These are phyloP conservation scores for Gymnarchus niloticus DNA, from an alignment of 2,113 vertebrate genomes.

Conservation along the genomic window DNA sequence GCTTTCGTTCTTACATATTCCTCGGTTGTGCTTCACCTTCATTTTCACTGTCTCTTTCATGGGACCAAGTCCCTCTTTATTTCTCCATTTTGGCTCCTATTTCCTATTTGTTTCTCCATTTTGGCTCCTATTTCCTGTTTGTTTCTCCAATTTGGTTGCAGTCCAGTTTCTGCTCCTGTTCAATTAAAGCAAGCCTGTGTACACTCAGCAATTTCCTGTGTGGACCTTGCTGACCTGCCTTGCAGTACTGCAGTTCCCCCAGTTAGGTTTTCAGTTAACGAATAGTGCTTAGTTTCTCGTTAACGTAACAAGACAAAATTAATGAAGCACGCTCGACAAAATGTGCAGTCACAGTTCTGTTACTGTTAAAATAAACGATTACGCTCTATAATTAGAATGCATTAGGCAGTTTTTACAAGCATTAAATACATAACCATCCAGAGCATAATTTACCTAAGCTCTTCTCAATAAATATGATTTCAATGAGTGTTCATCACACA, in stretches of 20 bases:
- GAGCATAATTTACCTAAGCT: constrained; percentile 2
- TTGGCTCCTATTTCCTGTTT: not conserved
- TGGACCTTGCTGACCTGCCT: not conserved
- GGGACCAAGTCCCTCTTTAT: too few species aligned
- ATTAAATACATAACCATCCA: not conserved
- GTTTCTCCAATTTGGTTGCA: not conserved
- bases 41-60: too few species aligned
- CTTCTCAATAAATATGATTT: not conserved
- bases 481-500: constrained; percentile 38
- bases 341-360: not conserved
- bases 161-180: not conserved
- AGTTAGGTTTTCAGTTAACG: not conserved
- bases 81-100: not conserved
- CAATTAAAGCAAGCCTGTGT: not conserved
- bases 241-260: not conserved
- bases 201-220: not conserved
- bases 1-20: not conserved
- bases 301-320: not conserved
- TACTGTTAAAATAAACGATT: not conserved
- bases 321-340: not conserved
- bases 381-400: not conserved
- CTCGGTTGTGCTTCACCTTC: not conserved
- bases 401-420: not conserved
- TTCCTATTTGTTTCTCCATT: not conserved
- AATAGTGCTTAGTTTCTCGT: not conserved